phyloP scores from a whole-genome alignment of 2,888 invertebrate genomes.

The Smittia sp. region DNA sequence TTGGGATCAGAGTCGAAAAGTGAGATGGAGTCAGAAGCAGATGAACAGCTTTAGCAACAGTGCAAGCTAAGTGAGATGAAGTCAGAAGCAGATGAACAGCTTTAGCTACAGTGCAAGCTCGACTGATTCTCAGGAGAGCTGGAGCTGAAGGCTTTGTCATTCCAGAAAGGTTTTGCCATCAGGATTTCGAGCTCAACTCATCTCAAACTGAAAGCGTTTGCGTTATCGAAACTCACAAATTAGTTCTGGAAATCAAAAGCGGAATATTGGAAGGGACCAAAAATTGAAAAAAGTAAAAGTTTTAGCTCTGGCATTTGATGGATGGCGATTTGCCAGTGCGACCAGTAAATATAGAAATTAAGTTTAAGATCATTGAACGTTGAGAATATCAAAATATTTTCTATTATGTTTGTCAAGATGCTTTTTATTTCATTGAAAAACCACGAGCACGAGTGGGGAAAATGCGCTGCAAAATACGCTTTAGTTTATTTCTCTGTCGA shows the following conservation, averaged over 20 bases:
- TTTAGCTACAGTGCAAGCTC: too few relatives aligned
- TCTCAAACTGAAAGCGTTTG: too few relatives aligned
- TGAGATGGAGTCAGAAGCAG: not conserved
- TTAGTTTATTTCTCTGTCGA: conserved; percentile 31
- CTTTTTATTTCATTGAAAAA: conserved; percentile 20
- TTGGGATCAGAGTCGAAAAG: too few relatives aligned
- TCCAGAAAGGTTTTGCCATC: too few relatives aligned
- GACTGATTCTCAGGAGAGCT: too few relatives aligned
- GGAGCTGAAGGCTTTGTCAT: too few relatives aligned
- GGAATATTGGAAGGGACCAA: conserved; percentile 24
- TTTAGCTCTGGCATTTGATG: not conserved
- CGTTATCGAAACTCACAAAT: too few relatives aligned
- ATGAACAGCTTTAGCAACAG: too few relatives aligned
- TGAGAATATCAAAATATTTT: not conserved
- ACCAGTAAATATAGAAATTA: conserved; percentile 1
- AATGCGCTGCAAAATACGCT: conserved; percentile 41
- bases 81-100: too few relatives aligned
- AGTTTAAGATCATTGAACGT: too few relatives aligned
- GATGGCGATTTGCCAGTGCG: not conserved
- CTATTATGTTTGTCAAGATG: conserved; percentile 20
- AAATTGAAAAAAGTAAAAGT: not conserved
- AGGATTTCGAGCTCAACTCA: too few relatives aligned
- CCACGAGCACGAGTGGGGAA: conserved; percentile 37
- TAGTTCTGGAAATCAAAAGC: too few relatives aligned
- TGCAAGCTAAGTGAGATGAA: not conserved